phyloP scores from a whole-genome alignment of 2,797 vertebrate species.

The Chromis chromis region DNA sequence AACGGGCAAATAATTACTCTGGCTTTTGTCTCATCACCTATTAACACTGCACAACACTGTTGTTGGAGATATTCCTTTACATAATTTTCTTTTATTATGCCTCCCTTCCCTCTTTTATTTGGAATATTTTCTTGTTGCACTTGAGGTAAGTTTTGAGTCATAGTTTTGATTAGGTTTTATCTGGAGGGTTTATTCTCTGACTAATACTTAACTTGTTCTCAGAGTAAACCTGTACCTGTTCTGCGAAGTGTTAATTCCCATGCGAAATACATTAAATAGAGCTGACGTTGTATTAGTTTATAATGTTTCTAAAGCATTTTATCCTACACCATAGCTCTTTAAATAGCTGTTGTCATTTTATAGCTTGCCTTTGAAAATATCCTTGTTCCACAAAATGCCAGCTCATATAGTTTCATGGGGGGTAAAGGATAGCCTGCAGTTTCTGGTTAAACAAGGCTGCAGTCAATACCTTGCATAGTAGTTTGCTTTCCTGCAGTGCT shows the following conservation, averaged over 20 bases:
- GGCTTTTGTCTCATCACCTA: constrained; percentile 61
- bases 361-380: constrained; percentile 22
- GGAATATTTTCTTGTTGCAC: constrained; percentile 25
- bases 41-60: constrained; percentile 57
- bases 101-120: constrained; percentile 1
- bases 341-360: neutral
- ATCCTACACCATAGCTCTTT: neutral
- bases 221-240: constrained; percentile 21
- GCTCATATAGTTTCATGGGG: neutral
- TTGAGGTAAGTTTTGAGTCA: constrained; percentile 44
- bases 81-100: constrained; percentile 48
- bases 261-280: constrained; percentile 36
- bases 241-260: constrained; percentile 21
- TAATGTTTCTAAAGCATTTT: neutral
- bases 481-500: neutral
- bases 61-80: constrained; percentile 55
- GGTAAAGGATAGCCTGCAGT: constrained; percentile 1
- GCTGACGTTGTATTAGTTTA: neutral
- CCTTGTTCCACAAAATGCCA: neutral
- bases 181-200: constrained; percentile 39
- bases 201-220: constrained; percentile 21
- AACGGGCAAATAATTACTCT: constrained; percentile 69
- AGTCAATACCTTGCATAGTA: neutral
- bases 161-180: constrained; percentile 49
- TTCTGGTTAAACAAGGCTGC: constrained; percentile 1